Conservation (phyloP, 2,113 vertebrate species). For the Microtus montanus region DNA sequence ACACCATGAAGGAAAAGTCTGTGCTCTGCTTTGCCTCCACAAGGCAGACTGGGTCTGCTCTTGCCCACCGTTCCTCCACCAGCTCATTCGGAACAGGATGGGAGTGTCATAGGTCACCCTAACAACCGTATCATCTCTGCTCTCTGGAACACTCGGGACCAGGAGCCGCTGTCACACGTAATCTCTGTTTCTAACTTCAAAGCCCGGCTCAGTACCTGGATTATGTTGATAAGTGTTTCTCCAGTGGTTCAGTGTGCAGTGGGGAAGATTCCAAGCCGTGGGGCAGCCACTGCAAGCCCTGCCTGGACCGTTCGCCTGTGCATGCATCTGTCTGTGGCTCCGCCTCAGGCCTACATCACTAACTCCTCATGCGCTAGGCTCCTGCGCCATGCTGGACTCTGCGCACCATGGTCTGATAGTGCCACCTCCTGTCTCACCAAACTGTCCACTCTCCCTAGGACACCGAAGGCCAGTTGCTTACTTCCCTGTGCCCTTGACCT, state of each 20-base stretch:
- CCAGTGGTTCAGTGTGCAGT: background rate
- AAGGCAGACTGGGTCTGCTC: background rate
- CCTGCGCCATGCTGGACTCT: background rate
- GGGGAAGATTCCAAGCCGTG: background rate
- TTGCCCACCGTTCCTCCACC: too few relatives aligned
- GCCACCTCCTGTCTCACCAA: too few relatives aligned
- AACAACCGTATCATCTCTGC: background rate
- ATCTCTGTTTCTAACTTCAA: background rate
- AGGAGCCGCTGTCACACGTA: accelerated
- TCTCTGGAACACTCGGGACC: accelerated
- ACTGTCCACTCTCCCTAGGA: accelerated
- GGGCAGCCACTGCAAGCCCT: background rate
- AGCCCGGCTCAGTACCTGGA: accelerated
- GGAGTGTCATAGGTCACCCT: accelerated
- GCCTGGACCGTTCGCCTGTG: background rate
- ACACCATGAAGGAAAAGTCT: accelerated
- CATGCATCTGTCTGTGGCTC: too few relatives aligned
- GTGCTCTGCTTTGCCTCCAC: background rate
- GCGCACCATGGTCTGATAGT: background rate
- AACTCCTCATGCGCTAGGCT: accelerated
- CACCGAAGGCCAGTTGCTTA: background rate
- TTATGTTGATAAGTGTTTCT: background rate
- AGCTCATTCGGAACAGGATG: accelerated
- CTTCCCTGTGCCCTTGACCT: background rate
- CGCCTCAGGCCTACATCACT: accelerated